Evolutionary conservation across 2,888 invertebrate genomes (phyloP), one percentile per base, ranked within the genome.

Genomic region (Drosophila maculinotata): DNA sequence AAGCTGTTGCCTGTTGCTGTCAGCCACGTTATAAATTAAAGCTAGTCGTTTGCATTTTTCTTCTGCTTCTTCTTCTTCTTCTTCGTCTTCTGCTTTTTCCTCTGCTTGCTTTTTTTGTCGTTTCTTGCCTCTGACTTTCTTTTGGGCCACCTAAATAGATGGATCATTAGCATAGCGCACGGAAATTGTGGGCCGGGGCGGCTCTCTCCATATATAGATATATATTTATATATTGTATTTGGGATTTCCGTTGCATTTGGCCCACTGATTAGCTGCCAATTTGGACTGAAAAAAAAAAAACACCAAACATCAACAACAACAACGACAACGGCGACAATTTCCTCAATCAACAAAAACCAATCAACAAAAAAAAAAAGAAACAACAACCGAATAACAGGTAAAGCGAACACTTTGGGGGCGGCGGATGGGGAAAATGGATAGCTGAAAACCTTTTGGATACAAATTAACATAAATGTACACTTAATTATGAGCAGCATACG

Each of bases 391-490:
- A 31, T 17, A 65, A 71, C 74, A 73, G 65, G 72, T 72, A 72
- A 56, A 59, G 4, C 44, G 45, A 38, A 38, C 23, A 44, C 14
- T 41, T 41, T 23, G 73, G 68, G 56, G 70, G 71, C 68, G 73
- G 56, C 54, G 60, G 47, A 26, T 42, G 23, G 30, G 31, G 17
- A 39, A 42, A 57, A 26, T 35, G 45, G 39, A 36, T 20, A 4
- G 20, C 35, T 20, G 44, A 9, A 17, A 47, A 39, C 23, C 31
- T 17, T 20, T 20, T 33, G 47, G 17, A 10, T 20, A 44, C 20
- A 56, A 70, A 85, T 87, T 85, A 56, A 72, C 87, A 85, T 85
- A 85, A 83, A 81, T 85, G 79, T 77, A 85, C 85, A 85, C 87
- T 85, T 85, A 70, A 87, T 85, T 87, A 68, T 76, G 67, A 71